Base-by-base conservation (phyloP, 2,113 vertebrate genomes). In the Probosciger aterrimus region DNA sequence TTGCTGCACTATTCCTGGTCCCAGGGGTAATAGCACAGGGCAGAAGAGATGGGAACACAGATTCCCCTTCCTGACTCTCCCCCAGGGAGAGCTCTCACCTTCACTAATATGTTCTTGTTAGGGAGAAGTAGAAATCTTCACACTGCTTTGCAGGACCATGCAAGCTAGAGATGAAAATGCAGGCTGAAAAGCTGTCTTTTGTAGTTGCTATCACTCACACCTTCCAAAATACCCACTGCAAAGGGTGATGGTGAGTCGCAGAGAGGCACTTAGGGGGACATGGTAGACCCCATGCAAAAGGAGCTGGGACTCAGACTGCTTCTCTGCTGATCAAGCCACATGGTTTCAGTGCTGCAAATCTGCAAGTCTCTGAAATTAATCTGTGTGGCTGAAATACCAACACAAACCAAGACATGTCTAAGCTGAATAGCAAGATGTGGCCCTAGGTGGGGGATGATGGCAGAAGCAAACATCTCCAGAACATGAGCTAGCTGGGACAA, bases 91-190 rank as follows among this genome's bases (percentile, higher is more conserved):
- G 18, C 10, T 75, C 43, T 69, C 70, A 68, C 33, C 62, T 90
- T 52, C 80, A 63, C 33, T 85, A 7, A 28, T 50, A 12, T 0
- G 0, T 55, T 82, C 27, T 31, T 25, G 0, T 57, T 39, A 41
- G 7, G 11, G 30, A 12, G 15, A 69, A 81, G 33, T 8, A 82
- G 46, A 1, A 3, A 74, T 41, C 47, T 19, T 41, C 43, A 52
- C 16, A 25, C 18, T 35, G 18, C 28, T 90, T 62, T 70, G 65
- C 13, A 79, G 57, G 12, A 49, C 37, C 5, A 59, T 55, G 18
- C 35, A 76, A 82, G 33, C 35, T 47, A n/a, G 47, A 84, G 23
- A 14, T 30, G 49, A n/a, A 80, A 88, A 25, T 13, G 7, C 12
- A 50, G 9, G 11, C 73, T 82, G 52, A 94, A 91, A 50, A 82